A percentile compares a stretch with the other conserved stretches of the same genome.
Conservation (phyloP, 2,888 invertebrate species). For the Chrysodeixis includens region DNA sequence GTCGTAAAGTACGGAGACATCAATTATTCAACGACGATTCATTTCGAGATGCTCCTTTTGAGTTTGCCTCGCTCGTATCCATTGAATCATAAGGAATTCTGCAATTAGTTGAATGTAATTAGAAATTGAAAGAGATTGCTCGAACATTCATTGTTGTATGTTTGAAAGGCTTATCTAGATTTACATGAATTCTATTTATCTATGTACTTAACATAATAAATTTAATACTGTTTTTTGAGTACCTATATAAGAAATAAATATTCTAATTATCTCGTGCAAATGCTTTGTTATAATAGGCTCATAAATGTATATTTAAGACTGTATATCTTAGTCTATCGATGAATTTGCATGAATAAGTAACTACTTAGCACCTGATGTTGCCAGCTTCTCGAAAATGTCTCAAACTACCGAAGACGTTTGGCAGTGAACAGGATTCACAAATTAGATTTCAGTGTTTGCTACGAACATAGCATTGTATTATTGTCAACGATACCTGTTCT, state of each 20-base stretch:
- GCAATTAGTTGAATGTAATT: constrained; percentile 37
- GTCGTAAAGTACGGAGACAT: constrained; percentile 58
- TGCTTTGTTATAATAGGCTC: too few relatives aligned
- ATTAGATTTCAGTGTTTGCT: constrained; percentile 4
- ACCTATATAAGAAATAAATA: too few relatives aligned
- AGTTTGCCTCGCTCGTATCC: constrained; percentile 53
- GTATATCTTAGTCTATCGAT: too few relatives aligned
- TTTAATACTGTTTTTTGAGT: too few relatives aligned
- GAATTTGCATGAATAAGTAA: background rate
- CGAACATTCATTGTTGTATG: background rate
- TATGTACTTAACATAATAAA: too few relatives aligned
- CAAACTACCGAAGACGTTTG: background rate
- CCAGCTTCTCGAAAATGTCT: background rate
- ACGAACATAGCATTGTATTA: background rate
- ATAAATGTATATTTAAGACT: too few relatives aligned
- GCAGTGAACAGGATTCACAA: background rate
- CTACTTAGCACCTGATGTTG: background rate
- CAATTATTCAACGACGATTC: constrained; percentile 69
- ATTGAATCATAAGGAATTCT: constrained; percentile 42
- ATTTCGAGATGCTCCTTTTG: constrained; percentile 60
- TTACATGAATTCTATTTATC: background rate
- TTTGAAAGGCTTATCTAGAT: background rate
- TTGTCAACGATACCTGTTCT: background rate
- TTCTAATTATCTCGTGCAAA: too few relatives aligned
- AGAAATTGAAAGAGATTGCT: constrained; percentile 14